phyloP scores from a whole-genome alignment of 2,113 vertebrate species.

The Eubucco bourcierii region DNA sequence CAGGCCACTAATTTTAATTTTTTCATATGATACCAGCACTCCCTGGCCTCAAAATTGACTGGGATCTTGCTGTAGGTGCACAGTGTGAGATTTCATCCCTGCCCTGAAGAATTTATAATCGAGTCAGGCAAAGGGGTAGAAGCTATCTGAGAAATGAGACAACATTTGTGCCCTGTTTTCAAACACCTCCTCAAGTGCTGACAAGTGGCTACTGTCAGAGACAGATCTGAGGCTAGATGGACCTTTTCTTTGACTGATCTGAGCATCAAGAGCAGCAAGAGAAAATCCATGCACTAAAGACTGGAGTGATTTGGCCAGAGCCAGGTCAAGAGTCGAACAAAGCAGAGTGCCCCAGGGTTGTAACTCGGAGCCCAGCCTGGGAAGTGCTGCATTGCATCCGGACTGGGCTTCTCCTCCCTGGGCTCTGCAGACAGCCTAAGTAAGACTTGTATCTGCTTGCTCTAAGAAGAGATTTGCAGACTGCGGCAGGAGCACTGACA shows the following conservation, averaged over 20 bases:
- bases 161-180: not conserved
- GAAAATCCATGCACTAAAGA: not conserved
- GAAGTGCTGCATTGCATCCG: not conserved
- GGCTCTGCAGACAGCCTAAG: not conserved
- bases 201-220: not conserved
- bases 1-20: not conserved
- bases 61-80: not conserved
- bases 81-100: not conserved
- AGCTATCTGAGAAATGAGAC: not conserved
- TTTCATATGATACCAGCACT: not conserved
- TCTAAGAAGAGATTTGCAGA: not conserved
- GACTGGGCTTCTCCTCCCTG: fast-evolving
- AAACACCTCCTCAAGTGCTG: not conserved
- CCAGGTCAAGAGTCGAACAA: not conserved
- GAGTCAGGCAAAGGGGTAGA: not conserved
- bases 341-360: not conserved
- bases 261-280: not conserved
- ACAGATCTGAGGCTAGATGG: not conserved
- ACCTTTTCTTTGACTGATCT: not conserved
- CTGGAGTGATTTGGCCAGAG: not conserved
- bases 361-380: not conserved
- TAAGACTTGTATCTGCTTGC: not conserved
- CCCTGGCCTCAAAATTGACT: not conserved
- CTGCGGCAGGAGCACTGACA: not conserved
- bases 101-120: not conserved